Base-by-base conservation (phyloP, 2,888 invertebrate species). In the Phragmatobia fuliginosa region DNA sequence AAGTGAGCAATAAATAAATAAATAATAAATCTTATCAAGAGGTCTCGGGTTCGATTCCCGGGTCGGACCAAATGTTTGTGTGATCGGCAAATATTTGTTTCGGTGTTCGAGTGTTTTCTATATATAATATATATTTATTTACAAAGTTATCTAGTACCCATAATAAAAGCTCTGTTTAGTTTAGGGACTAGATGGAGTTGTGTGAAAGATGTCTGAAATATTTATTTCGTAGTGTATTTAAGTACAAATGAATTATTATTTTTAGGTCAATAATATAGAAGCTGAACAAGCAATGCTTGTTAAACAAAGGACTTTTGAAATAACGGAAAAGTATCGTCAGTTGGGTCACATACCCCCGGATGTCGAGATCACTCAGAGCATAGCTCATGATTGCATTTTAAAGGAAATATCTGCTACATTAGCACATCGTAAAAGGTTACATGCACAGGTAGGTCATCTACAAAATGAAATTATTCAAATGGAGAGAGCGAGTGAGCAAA, bases 361-460 rank as follows among this genome's bases (percentile, higher is more conserved):
- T 72, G 93, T 92, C 18, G 96, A 97, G 79, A 92, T 97, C 74
- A 96, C 96, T 31, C 96, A 97, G 76, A 96, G 94, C 64, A 95
- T 97, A 49, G 97, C 97, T 0, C 97, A 98, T 85, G 98, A 98
- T 87, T 96, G 97, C 85, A 97, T 99, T 79, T 91, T 98, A 71
- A 97, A 97, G 85, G 98, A 99, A 93, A 98, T 99, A 83, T 97
- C 97, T 10, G 97, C 97, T 4, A 98, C 98, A 8, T 91, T 98
- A 79, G 96, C 97, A 11, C 97, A 98, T 81, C 96, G 98, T 61
- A 98, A 98, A 91, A 97, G 98, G 83, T 94, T 99, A 68, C 98
- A 98, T 84, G 97, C 97, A 66, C 97, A 98, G 91, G 97, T 94
- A 16, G 97, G 97, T 6, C 97, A 97, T 77, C 94, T 98, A 77